Conservation (phyloP, 2,797 vertebrate species). For the Myotis myotis region DNA sequence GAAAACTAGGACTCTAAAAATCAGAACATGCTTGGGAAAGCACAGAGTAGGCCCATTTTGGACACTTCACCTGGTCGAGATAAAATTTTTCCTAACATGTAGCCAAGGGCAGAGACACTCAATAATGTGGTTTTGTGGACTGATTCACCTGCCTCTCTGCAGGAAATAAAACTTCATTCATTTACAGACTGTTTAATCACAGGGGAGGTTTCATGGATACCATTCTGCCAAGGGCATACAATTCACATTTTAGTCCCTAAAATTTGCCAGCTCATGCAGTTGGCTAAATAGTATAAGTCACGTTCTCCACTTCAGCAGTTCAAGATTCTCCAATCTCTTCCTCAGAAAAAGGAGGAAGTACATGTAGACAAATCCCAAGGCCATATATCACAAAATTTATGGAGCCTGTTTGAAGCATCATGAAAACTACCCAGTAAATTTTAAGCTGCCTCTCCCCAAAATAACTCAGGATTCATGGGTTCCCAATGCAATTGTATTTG, state of each 20-base stretch:
- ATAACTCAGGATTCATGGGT: conserved; percentile 27
- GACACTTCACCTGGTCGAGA: background rate
- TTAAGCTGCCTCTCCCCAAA: conserved; percentile 4
- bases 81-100: background rate
- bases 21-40: background rate
- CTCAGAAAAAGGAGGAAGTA: background rate
- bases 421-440: conserved; percentile 41
- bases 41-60: background rate
- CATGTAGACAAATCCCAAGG: background rate
- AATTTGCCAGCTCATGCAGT: background rate
- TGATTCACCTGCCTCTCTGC: background rate
- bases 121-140: conserved; percentile 12
- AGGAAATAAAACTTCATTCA: conserved; percentile 46
- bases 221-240: background rate
- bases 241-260: background rate
- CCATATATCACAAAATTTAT: conserved; percentile 8
- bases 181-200: conserved; percentile 18
- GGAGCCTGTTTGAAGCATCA: conserved; percentile 25
- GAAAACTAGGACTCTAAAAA: background rate
- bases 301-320: conserved; percentile 48
- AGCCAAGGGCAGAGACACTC: background rate
- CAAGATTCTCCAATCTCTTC: conserved; percentile 24
- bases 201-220: background rate
- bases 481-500: conserved; percentile 8
- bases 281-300: conserved; percentile 23